Evolutionary conservation across 2,113 vertebrate species (phyloP).

Genomic region (Lota lota): DNA sequence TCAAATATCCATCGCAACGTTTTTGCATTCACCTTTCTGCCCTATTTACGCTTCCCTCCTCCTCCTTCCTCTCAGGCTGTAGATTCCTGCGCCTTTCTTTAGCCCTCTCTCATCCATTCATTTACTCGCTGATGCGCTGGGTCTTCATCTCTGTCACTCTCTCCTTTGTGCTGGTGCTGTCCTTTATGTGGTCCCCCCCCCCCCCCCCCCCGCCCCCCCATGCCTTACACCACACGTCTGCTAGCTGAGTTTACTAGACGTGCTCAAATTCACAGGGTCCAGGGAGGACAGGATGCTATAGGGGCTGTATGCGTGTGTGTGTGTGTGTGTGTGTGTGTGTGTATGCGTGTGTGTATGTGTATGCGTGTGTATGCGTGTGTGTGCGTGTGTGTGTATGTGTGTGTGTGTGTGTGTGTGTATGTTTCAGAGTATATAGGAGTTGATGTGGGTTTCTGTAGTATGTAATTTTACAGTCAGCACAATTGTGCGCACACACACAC

Average conservation of each 20-base stretch:
- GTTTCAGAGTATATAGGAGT: slow-evolving; percentile 5
- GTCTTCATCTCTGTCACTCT: slow-evolving; percentile 22
- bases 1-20: too few relatives aligned
- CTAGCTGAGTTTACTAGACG: too few relatives aligned
- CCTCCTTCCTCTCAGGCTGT: slow-evolving; percentile 35
- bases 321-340: too few relatives aligned
- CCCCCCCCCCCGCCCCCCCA: too few relatives aligned
- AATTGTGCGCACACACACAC: slow-evolving; percentile 1
- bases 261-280: too few relatives aligned
- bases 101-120: slow-evolving; percentile 5
- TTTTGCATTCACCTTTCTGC: too few relatives aligned
- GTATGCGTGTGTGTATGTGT: background rate
- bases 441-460: slow-evolving; percentile 26
- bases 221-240: too few relatives aligned
- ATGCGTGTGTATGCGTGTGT: slow-evolving; percentile 1
- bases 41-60: background rate
- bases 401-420: background rate
- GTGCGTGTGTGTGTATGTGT: background rate
- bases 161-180: background rate
- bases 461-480: slow-evolving; percentile 34
- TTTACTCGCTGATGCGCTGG: slow-evolving; percentile 30
- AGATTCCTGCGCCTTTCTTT: slow-evolving; percentile 26
- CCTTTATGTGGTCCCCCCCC: too few relatives aligned
- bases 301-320: too few relatives aligned
- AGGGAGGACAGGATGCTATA: too few relatives aligned